A percentile compares a stretch with the other conserved stretches of the same genome.
phyloP scores from a whole-genome alignment of 2,888 invertebrate species.

The Allophyes oxyacanthae region DNA sequence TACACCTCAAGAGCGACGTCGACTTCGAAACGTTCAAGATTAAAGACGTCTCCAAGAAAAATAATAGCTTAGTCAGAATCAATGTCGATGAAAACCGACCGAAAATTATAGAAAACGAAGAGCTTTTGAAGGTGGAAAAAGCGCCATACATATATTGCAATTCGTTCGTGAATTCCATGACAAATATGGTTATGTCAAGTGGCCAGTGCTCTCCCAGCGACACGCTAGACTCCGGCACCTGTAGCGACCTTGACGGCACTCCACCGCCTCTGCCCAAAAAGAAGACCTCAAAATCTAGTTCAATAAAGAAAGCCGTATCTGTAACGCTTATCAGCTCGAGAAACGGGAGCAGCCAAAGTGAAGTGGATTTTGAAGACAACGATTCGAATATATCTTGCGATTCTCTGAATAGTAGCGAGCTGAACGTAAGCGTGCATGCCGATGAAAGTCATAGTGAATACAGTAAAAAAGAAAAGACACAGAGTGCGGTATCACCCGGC shows the following conservation, averaged over 20 bases:
- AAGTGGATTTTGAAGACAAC: constrained; percentile 92
- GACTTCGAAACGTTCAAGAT: constrained; percentile 81
- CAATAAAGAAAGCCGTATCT: constrained; percentile 86
- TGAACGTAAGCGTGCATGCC: constrained; percentile 87
- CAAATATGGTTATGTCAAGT: constrained; percentile 91
- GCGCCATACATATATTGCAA: constrained; percentile 91
- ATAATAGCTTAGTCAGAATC: constrained; percentile 89
- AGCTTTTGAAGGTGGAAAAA: constrained; percentile 80
- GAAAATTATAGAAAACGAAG: constrained; percentile 87
- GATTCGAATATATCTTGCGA: constrained; percentile 95
- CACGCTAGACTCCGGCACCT: constrained; percentile 95
- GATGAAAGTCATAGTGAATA: constrained; percentile 85
- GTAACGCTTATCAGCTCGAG: constrained; percentile 89
- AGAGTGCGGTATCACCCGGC: constrained; percentile 70
- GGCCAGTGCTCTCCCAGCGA: constrained; percentile 95
- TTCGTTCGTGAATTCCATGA: constrained; percentile 87
- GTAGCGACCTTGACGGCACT: constrained; percentile 94
- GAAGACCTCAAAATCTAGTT: constrained; percentile 87
- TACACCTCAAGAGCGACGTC: constrained; percentile 85
- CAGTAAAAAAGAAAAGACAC: constrained; percentile 81
- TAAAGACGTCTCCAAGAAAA: constrained; percentile 79
- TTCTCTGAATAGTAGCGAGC: constrained; percentile 93
- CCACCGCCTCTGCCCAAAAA: constrained; percentile 92
- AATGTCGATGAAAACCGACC: constrained; percentile 86
- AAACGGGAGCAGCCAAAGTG: constrained; percentile 90